Evolutionary conservation across 2,888 invertebrate species (phyloP), one percentile per base, ranked within the genome.

Genomic region (Belgica antarctica): DNA sequence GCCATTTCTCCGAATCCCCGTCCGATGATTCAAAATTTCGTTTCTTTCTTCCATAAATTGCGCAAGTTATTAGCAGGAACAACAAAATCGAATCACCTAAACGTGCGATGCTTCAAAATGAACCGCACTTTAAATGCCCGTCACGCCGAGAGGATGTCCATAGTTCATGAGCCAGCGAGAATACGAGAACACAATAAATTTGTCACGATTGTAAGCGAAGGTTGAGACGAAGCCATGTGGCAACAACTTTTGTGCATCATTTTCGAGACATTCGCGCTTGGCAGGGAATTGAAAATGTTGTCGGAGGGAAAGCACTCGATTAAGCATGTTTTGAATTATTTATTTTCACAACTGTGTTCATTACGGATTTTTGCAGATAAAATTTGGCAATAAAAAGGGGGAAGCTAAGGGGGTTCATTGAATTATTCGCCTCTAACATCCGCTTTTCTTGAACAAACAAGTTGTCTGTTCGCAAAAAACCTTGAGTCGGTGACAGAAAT

Each of bases 101-200:
- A 52, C 52, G 22, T 52, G 52, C 17, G 52, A 12, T 15, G 41
- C 41, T 41, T 41, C 15, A 41, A 15, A 52, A 52, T 52, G 7
- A 10, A 22, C 17, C 3, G 17, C 8, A n/a, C 41, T 52, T 52
- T 22, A 52, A 22, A 52, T 52, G 7, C 22, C 8, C 12, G 52
- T 52, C 52, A 52, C 52, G 52, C 12, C 22, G 4, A 17, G 22
- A 52, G 52, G 52, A 52, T 52, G 22, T 52, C 22, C 52, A 52
- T 52, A 52, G 15, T 12, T 41, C 41, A 31, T 31, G 4, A 4
- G 41, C n/a, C 15, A 15, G 41, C 41, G 12, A n/a, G 41, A 12
- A 41, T 41, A 15, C 41, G 41, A 15, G 41, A 2, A 4, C 12
- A 10, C 41, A n/a, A 12, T 5, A 15, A n/a, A 5, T 2, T n/a